Evolutionary conservation across 2,797 vertebrate species (phyloP), one percentile per base, ranked within the genome.

Genomic region (Thripadectes ignobilis): DNA sequence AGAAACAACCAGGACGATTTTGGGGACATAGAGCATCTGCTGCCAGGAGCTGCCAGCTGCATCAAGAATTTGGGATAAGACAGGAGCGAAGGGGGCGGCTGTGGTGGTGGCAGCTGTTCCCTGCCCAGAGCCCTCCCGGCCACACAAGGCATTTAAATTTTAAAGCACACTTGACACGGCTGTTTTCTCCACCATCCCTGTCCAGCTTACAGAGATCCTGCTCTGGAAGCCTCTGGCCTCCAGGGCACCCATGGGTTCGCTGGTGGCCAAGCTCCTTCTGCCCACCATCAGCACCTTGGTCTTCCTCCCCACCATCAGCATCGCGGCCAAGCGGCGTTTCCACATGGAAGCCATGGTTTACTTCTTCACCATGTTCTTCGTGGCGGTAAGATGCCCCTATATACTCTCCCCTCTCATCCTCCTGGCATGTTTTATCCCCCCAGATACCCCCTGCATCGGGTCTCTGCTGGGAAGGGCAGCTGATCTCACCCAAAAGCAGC

Each of bases 321-420:
- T 99, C 5, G 99, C 99, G 0, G 98, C 99, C 97, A 99, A 99
- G 97, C 97, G 99, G 71, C 98, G 98, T 22, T 99, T 99, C 97
- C 99, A 99, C 98, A 99, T 99, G 98, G 99, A 99, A 96, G 99
- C 99, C 89, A 99, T 99, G 99, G 98, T 99, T 88, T 99, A 99
- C 95, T 99, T 99, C 97, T 99, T 99, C 98, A 99, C 99, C 92
- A 99, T 98, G 98, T 99, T 99, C 98, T 99, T 99, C 51, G 98
- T 97, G 20, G 98, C 98, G 98, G 99, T 99, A 97, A 99, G 99
- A 88, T 39, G 14, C 3, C 29, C 26, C 43, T 9, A 19, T 19
- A 34, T 9, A 66, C 32, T 7, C 11, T 14, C 14, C 36, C 29
- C 34, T 38, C 29, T n/a, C 26, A 43, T 5, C 9, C 16, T 32